phyloP scores from a whole-genome alignment of 2,888 invertebrate genomes.

The Drosophila birchii region DNA sequence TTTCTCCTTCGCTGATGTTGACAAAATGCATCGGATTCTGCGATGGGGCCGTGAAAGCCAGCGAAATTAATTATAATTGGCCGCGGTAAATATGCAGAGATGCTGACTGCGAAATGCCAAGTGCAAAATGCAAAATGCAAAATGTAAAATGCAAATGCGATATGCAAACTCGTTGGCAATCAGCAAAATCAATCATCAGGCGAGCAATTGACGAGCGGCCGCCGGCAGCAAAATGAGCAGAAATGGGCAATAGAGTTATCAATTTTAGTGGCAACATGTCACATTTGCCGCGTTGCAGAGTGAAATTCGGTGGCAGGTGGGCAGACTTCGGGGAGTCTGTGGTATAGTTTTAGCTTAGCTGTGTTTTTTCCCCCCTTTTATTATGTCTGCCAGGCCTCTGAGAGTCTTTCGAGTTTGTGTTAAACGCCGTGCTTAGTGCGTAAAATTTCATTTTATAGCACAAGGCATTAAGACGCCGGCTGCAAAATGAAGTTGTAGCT shows the following conservation, averaged over 20 bases:
- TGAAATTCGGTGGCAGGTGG: slow-evolving; percentile 56
- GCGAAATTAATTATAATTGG: slow-evolving; percentile 77
- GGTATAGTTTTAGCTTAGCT: slow-evolving; percentile 35
- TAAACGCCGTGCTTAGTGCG: slow-evolving; percentile 56
- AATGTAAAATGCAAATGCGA: slow-evolving; percentile 59
- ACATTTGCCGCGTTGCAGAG: slow-evolving; percentile 48
- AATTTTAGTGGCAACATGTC: slow-evolving; percentile 76
- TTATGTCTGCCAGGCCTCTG: neutral
- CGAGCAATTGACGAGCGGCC: slow-evolving; percentile 70
- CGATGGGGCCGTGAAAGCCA: slow-evolving; percentile 55
- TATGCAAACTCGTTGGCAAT: slow-evolving; percentile 72
- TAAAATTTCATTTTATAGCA: slow-evolving; percentile 73
- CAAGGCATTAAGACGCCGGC: slow-evolving; percentile 49
- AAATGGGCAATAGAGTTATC: slow-evolving; percentile 78
- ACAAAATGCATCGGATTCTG: slow-evolving; percentile 73
- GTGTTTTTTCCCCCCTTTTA: slow-evolving; percentile 29
- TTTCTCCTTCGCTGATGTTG: slow-evolving; percentile 51
- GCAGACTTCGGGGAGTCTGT: slow-evolving; percentile 60
- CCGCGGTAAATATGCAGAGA: slow-evolving; percentile 54
- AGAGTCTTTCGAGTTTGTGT: slow-evolving; percentile 26
- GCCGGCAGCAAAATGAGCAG: slow-evolving; percentile 47
- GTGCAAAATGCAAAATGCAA: slow-evolving; percentile 40
- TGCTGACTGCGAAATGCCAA: slow-evolving; percentile 69
- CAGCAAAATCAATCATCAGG: slow-evolving; percentile 73
- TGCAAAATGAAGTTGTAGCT: slow-evolving; percentile 66